These are phyloP conservation scores for Ceyx melanurus DNA, from an alignment of 2,113 vertebrate genomes.

Conservation along the genomic window DNA sequence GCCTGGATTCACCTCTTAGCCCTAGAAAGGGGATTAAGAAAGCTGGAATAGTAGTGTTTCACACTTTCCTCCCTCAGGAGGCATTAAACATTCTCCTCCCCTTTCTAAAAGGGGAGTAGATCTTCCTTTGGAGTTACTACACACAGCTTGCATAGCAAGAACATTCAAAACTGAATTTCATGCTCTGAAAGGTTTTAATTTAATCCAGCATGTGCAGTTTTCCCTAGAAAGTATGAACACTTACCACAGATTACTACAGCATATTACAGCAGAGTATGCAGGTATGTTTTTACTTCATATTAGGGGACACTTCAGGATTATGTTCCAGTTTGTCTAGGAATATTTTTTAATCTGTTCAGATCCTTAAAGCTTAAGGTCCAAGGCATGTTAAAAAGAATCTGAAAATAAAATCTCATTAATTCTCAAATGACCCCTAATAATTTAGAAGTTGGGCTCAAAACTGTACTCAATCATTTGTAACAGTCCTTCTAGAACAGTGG, in stretches of 20 bases:
- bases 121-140: background rate
- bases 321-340: background rate
- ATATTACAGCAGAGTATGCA: background rate
- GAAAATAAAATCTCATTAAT: background rate
- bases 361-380: background rate
- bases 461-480: background rate
- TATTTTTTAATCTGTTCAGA: background rate
- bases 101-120: background rate
- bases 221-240: background rate
- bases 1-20: background rate
- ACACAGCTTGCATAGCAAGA: too few species aligned
- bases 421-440: background rate
- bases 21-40: background rate
- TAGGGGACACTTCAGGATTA: background rate
- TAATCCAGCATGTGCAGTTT: background rate
- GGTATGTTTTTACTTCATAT: background rate
- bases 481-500: background rate
- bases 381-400: background rate
- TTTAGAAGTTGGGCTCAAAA: background rate
- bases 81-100: background rate
- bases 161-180: background rate
- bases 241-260: background rate
- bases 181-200: background rate
- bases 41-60: background rate
- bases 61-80: background rate